Base-by-base conservation (phyloP, 2,888 invertebrate species). In the Brachyptera risi region DNA sequence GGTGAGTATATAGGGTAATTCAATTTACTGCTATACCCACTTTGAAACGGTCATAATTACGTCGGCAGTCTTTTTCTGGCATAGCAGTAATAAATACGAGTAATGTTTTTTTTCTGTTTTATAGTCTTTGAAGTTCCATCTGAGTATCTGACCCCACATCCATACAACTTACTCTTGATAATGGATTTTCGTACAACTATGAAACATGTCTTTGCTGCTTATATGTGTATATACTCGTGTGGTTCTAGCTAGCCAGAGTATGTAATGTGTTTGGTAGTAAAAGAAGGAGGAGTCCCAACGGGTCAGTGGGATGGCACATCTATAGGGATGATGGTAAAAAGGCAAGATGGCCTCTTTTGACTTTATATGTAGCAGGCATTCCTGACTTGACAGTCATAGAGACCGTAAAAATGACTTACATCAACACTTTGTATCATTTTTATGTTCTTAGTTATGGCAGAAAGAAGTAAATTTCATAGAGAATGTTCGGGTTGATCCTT, bases 221-320 rank as follows among this genome's bases (percentile, higher is more conserved):
- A 27, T 61, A 35, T 35, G n/a, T n/a, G n/a, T n/a, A n/a, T n/a
- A n/a, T n/a, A n/a, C n/a, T n/a, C n/a, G n/a, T n/a, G n/a, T n/a
- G n/a, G n/a, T n/a, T n/a, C n/a, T n/a, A n/a, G n/a, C n/a, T n/a
- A n/a, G n/a, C n/a, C n/a, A n/a, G n/a, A n/a, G n/a, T n/a, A n/a
- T n/a, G n/a, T n/a, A 59, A 56, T 60, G 59, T 50, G 62, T 26
- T 15, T 56, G 58, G 57, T 38, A 38, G 37, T 51, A 51, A 56
- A 59, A 23, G 76, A 76, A 76, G 79, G 79, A 78, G 78, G 77
- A 75, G 79, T 72, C 75, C 74, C 71, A 70, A 70, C n/a, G 72
- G 73, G 73, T 73, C 76, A 74, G 77, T 77, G 77, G 79, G 79
- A 76, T 75, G 79, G 79, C 74, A 76, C 75, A 75, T 73, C 73